These are phyloP conservation scores for Mongoloraphidia duomilia DNA, from an alignment of 2,888 invertebrate species.

Conservation along the genomic window DNA sequence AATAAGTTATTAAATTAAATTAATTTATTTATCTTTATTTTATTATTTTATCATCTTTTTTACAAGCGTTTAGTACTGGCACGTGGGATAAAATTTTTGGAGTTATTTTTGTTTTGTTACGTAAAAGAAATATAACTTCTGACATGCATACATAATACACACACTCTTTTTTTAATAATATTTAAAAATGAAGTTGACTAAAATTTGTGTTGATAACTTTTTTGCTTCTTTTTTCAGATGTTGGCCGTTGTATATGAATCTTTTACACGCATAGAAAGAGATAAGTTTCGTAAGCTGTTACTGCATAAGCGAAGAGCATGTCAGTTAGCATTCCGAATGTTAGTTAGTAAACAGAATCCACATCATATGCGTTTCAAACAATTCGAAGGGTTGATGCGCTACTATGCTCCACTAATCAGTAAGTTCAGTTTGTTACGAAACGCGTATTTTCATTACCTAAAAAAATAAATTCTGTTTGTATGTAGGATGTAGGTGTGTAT, in stretches of 20 bases:
- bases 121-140: too few relatives aligned
- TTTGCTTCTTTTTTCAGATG: conserved; percentile 39
- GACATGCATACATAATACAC: too few relatives aligned
- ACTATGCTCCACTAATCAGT: conserved; percentile 45
- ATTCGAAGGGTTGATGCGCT: conserved; percentile 67
- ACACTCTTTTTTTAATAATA: too few relatives aligned
- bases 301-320: conserved; percentile 71
- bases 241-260: conserved; percentile 83
- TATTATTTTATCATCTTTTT: too few relatives aligned
- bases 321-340: conserved; percentile 63
- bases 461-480: not conserved
- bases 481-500: too few relatives aligned
- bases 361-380: conserved; percentile 53
- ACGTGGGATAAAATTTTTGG: too few relatives aligned
- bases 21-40: too few relatives aligned
- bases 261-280: conserved; percentile 72
- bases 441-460: not conserved
- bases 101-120: too few relatives aligned
- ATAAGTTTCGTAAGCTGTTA: conserved; percentile 68
- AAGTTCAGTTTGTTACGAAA: not conserved
- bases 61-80: too few relatives aligned
- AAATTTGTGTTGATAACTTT: too few relatives aligned
- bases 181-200: too few relatives aligned
- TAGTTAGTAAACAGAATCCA: conserved; percentile 63
- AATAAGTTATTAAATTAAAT: too few relatives aligned